These are phyloP conservation scores for Phalacrocorax aristotelis DNA, from an alignment of 2,113 vertebrate species.

Conservation along the genomic window DNA sequence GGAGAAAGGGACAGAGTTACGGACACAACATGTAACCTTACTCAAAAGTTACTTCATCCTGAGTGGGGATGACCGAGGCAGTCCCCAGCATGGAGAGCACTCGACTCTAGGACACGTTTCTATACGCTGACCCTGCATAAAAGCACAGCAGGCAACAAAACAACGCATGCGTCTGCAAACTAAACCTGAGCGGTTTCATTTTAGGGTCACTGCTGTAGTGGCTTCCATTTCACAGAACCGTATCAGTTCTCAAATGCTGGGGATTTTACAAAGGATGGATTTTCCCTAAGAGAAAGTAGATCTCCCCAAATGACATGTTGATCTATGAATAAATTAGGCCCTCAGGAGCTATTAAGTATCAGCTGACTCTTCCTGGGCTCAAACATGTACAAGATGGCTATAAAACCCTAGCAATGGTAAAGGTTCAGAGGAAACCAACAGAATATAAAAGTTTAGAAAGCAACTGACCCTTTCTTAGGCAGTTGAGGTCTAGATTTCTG, in stretches of 20 bases:
- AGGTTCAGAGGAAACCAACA: not conserved
- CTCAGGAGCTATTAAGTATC: not conserved
- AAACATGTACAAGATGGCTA: not conserved
- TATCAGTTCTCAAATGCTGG: not conserved
- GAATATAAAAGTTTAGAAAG: not conserved
- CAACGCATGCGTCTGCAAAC: not conserved
- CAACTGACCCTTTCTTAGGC: not conserved
- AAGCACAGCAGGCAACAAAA: not conserved
- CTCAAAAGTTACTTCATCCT: not conserved
- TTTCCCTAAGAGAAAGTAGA: not conserved
- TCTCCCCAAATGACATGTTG: not conserved
- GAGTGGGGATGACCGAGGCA: rapidly evolving
- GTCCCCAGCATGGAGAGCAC: rapidly evolving
- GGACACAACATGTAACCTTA: not conserved
- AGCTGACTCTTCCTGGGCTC: not conserved
- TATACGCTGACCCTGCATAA: not conserved
- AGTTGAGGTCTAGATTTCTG: not conserved
- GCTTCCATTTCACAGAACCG: not conserved
- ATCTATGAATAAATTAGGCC: not conserved
- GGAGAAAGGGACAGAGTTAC: not conserved
- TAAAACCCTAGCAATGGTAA: not conserved
- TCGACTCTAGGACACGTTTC: not conserved
- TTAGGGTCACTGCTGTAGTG: not conserved
- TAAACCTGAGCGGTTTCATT: not conserved
- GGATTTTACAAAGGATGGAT: not conserved